These are phyloP conservation scores for Himalopsyche anomala DNA, from an alignment of 2,888 invertebrate genomes.

Conservation along the genomic window DNA sequence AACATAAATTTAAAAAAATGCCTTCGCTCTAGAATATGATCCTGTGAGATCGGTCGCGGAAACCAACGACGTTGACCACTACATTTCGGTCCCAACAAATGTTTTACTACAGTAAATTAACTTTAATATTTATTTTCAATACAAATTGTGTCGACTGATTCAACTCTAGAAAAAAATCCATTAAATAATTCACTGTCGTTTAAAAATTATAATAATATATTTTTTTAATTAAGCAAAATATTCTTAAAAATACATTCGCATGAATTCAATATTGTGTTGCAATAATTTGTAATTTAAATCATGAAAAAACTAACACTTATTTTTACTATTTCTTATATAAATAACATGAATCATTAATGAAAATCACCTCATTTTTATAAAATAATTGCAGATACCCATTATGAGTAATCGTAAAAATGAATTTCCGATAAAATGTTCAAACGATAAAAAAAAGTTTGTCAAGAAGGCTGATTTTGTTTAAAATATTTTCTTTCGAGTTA, in stretches of 20 bases:
- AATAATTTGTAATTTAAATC: not conserved
- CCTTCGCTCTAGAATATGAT: too few species aligned
- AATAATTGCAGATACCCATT: not conserved
- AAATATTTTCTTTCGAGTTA: conserved; percentile 34
- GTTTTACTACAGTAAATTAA: too few species aligned
- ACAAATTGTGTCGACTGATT: too few species aligned
- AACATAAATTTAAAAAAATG: too few species aligned
- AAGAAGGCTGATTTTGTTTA: not conserved
- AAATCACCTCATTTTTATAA: conserved; percentile 28
- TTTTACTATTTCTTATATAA: not conserved
- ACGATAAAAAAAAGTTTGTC: conserved; percentile 25
- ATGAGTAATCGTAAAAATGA: conserved; percentile 33
- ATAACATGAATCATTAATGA: conserved; percentile 12
- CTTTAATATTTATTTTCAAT: too few species aligned
- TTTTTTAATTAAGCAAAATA: too few species aligned
- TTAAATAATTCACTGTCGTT: too few species aligned
- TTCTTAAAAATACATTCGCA: not conserved
- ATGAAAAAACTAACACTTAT: not conserved
- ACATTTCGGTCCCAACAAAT: too few species aligned
- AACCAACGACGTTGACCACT: too few species aligned
- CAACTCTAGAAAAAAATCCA: too few species aligned
- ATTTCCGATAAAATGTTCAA: conserved; percentile 34
- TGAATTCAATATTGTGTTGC: not conserved
- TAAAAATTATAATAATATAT: too few species aligned
- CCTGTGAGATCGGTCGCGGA: too few species aligned